Evolutionary conservation across 2,113 vertebrate genomes (phyloP).

Genomic region (Alethe diademata): DNA sequence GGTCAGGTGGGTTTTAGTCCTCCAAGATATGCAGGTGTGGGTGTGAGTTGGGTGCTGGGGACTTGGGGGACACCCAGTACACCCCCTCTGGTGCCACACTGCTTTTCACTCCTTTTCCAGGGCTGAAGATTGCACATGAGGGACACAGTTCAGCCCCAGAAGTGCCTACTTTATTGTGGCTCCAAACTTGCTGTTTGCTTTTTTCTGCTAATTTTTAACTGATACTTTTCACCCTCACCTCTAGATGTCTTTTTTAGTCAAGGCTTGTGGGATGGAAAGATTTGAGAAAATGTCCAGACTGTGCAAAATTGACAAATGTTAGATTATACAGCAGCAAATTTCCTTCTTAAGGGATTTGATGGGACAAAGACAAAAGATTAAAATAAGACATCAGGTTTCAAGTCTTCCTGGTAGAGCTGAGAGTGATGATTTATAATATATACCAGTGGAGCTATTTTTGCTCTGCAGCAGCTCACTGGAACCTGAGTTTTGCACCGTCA

Average conservation of each 20-base stretch:
- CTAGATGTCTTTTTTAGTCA: background rate
- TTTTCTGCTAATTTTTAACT: background rate
- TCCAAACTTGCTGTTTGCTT: background rate
- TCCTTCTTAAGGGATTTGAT: background rate
- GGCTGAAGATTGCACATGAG: background rate
- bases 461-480: background rate
- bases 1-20: background rate
- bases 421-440: background rate
- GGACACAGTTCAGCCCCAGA: background rate
- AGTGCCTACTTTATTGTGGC: background rate
- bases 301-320: background rate
- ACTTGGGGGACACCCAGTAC: background rate
- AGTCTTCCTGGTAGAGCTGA: background rate
- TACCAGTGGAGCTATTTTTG: background rate
- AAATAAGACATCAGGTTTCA: background rate
- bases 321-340: background rate
- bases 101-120: background rate
- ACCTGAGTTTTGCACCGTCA: background rate
- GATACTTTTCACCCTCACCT: background rate
- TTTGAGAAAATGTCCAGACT: background rate
- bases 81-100: accelerated
- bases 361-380: background rate
- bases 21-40: background rate
- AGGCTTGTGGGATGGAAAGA: background rate
- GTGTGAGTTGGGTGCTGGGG: background rate